Conservation (phyloP, 2,888 invertebrate species). For the Aricia artaxerxes region DNA sequence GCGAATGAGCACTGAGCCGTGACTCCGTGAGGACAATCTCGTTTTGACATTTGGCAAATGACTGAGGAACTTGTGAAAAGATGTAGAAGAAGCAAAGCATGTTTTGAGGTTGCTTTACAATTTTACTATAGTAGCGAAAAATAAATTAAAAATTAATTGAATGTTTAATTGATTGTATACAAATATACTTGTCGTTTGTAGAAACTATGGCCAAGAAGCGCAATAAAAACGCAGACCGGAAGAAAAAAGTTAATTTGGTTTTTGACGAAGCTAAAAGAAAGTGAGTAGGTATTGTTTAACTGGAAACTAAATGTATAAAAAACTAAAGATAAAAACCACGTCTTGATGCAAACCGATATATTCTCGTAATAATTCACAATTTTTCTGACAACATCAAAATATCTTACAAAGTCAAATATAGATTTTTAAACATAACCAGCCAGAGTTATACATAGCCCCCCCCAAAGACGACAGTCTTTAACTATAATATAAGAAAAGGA, state of each 20-base stretch:
- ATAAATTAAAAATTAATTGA: background rate
- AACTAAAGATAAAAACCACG: too few species aligned
- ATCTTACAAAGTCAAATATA: too few species aligned
- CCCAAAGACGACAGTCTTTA: too few species aligned
- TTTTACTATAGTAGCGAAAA: background rate
- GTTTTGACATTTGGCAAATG: background rate
- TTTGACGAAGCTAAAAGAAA: slow-evolving; percentile 72
- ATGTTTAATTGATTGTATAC: background rate
- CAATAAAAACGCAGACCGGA: slow-evolving; percentile 58
- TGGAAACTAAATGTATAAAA: too few species aligned
- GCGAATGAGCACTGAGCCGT: too few species aligned
- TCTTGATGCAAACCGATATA: too few species aligned
- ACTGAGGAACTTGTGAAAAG: background rate
- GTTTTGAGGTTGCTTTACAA: background rate
- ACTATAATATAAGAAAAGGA: too few species aligned
- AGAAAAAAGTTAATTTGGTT: slow-evolving; percentile 65
- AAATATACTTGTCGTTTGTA: background rate
- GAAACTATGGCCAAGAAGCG: slow-evolving; percentile 63
- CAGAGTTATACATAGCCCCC: too few species aligned
- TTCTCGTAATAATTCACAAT: too few species aligned
- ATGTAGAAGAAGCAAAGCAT: background rate
- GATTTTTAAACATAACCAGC: too few species aligned
- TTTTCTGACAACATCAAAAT: too few species aligned
- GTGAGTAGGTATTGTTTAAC: slow-evolving; percentile 46
- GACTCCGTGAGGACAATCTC: too few species aligned